Percentiles rank a stretch among this genome's conserved stretches.
phyloP scores from a whole-genome alignment of 2,888 invertebrate species.

The Pogonocherus hispidulus region DNA sequence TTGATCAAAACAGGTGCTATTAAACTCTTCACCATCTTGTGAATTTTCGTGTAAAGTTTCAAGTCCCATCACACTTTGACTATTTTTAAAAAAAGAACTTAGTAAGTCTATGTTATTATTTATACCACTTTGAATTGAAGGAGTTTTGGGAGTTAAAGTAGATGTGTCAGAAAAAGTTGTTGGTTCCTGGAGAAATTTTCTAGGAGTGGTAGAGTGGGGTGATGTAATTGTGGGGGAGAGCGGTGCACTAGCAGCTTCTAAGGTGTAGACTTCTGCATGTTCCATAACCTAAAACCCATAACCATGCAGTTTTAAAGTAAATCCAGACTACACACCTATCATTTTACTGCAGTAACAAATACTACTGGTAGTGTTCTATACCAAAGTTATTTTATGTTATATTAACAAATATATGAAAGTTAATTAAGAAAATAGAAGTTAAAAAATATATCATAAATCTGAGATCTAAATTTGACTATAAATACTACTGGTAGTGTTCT shows the following conservation, averaged over 20 bases:
- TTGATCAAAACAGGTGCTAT: constrained; percentile 55
- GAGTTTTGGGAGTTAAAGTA: constrained; percentile 35
- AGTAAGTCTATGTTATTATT: constrained; percentile 27
- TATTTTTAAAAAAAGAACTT: constrained; percentile 39
- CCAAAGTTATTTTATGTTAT: too few relatives aligned
- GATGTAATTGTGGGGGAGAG: constrained; percentile 68
- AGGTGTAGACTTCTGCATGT: constrained; percentile 77
- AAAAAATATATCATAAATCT: too few relatives aligned
- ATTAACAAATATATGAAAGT: too few relatives aligned
- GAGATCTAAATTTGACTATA: too few relatives aligned
- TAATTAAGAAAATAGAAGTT: too few relatives aligned
- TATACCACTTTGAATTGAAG: constrained; percentile 45
- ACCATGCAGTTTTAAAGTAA: constrained; percentile 43
- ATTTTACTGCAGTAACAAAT: not conserved
- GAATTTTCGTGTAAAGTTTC: constrained; percentile 63
- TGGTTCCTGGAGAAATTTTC: constrained; percentile 40
- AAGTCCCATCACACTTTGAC: constrained; percentile 47
- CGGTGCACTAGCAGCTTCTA: constrained; percentile 76
- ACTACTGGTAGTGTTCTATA: not conserved
- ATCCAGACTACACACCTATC: not conserved
- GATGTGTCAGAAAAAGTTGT: not conserved
- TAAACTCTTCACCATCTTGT: constrained; percentile 56
- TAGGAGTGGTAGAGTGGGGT: constrained; percentile 46
- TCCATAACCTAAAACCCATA: constrained; percentile 77
- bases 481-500: not conserved